A percentile compares a stretch with the other conserved stretches of the same genome.
These are phyloP conservation scores for Monarcha castaneiventris DNA, from an alignment of 2,113 vertebrate species.

Conservation along the genomic window DNA sequence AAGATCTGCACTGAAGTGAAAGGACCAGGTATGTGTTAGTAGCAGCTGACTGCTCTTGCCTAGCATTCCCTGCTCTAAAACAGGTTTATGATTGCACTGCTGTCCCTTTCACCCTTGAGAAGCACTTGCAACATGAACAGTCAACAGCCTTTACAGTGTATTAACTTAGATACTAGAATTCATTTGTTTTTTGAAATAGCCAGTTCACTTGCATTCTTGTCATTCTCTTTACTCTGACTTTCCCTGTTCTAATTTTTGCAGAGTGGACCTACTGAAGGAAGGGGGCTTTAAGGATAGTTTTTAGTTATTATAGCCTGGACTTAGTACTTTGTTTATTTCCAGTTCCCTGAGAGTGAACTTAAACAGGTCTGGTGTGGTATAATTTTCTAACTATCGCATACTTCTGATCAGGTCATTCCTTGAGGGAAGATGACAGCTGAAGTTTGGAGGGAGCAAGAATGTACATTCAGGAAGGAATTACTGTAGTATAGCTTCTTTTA, in stretches of 20 bases:
- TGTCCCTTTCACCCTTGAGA: not conserved
- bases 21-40: conserved; percentile 84
- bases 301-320: not conserved
- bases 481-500: not conserved
- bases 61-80: not conserved
- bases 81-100: not conserved
- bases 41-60: not conserved
- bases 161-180: not conserved
- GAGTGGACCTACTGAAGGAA: not conserved
- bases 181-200: not conserved
- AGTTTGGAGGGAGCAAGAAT: not conserved
- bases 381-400: not conserved
- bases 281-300: not conserved
- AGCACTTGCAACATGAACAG: not conserved
- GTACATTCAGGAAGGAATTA: not conserved
- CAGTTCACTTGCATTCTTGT: not conserved
- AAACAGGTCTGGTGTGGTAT: not conserved
- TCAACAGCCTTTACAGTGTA: not conserved
- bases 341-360: not conserved
- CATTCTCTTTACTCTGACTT: not conserved
- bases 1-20: conserved; percentile 91
- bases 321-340: not conserved
- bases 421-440: not conserved
- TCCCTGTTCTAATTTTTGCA: not conserved
- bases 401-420: not conserved